phyloP scores from a whole-genome alignment of 2,113 vertebrate species.

The Periophthalmodon schlosseri region DNA sequence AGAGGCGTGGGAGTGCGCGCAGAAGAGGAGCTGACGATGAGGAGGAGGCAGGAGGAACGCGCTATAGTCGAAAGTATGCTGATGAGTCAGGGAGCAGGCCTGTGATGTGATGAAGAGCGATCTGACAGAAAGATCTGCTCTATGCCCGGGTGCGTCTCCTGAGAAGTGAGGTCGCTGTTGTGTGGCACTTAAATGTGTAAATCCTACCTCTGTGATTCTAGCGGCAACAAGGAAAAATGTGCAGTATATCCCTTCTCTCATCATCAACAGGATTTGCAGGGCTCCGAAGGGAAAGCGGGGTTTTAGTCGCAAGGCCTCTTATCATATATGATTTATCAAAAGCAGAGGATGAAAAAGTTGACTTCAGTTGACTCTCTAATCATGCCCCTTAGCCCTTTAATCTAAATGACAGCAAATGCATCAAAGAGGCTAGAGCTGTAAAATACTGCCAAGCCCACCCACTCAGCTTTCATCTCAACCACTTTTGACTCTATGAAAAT shows the following conservation, averaged over 20 bases:
- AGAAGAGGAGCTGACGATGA: constrained; percentile 41
- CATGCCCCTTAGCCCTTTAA: constrained; percentile 46
- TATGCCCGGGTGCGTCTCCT: constrained; percentile 18
- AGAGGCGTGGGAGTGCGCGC: constrained; percentile 37
- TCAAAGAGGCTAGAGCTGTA: constrained; percentile 50
- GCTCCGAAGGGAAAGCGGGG: not conserved
- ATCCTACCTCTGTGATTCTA: constrained; percentile 32
- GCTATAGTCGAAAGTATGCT: constrained; percentile 59
- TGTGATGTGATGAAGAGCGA: constrained; percentile 64
- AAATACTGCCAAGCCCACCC: constrained; percentile 29
- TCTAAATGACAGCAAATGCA: constrained; percentile 53
- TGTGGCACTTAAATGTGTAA: constrained; percentile 7
- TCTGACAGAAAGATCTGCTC: constrained; percentile 63
- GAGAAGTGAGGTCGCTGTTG: constrained; percentile 10
- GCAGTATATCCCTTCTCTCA: constrained; percentile 22
- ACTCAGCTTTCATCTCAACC: constrained; percentile 31
- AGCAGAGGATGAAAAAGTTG: constrained; percentile 28
- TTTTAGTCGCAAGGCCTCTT: constrained; percentile 17
- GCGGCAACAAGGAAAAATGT: constrained; percentile 22
- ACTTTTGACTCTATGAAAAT: constrained; percentile 26
- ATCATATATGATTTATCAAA: constrained; percentile 63
- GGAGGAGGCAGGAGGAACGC: constrained; percentile 51
- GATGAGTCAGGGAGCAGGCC: constrained; percentile 64
- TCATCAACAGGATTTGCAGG: constrained; percentile 14
- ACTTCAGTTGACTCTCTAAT: constrained; percentile 50